A percentile compares a stretch with the other conserved stretches of the same genome.
These are phyloP conservation scores for Pseudorhiza aurosa DNA, from an alignment of 30 jellyfish, hydroid and myxozoan genomes.

Conservation along the genomic window DNA sequence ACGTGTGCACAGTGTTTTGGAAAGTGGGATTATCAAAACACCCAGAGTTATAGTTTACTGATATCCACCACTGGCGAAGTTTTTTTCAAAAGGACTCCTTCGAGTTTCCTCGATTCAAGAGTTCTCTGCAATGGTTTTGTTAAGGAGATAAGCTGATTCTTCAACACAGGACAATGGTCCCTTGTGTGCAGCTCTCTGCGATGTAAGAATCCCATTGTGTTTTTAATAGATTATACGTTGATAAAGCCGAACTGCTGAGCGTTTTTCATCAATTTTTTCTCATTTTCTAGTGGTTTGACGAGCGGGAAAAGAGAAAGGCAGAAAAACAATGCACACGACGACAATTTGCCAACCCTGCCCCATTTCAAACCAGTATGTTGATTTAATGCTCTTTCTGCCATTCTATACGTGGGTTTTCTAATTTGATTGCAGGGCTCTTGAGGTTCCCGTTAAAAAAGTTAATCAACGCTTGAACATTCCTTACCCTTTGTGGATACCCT, in stretches of 20 bases:
- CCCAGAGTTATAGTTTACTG: background rate
- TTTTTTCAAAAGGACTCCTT: background rate
- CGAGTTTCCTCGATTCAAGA: constrained; percentile 3
- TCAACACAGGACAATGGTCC: background rate
- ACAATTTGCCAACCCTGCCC: constrained; percentile 77
- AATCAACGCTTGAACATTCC: constrained; percentile 53
- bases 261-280: background rate
- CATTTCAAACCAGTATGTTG: constrained; percentile 90
- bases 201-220: background rate
- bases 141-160: background rate
- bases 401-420: constrained; percentile 56
- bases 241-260: background rate
- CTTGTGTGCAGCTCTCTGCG: background rate
- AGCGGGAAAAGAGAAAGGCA: constrained; percentile 44
- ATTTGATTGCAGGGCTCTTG: constrained; percentile 59
- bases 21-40: background rate
- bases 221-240: background rate
- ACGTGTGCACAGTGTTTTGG: no score
- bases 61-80: background rate
- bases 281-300: constrained; percentile 16
- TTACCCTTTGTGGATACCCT: constrained; percentile 19
- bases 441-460: constrained; percentile 13
- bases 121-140: background rate
- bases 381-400: constrained; percentile 24
- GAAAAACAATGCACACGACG: constrained; percentile 60